These are phyloP conservation scores for Hippocampus mohnikei DNA, from an alignment of 2,113 vertebrate species.

Conservation along the genomic window DNA sequence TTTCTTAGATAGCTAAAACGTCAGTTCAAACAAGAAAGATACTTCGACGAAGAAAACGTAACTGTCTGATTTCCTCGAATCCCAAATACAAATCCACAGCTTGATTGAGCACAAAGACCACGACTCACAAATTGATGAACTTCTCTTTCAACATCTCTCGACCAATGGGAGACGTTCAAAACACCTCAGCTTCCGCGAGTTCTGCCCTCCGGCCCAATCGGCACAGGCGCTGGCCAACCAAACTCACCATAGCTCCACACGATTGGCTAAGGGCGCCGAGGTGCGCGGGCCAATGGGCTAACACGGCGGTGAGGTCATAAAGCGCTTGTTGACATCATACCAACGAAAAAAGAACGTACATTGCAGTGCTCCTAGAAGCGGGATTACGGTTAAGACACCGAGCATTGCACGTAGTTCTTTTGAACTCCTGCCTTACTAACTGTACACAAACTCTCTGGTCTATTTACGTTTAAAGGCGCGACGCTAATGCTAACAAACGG, in stretches of 20 bases:
- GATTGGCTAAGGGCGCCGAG: conserved; percentile 61
- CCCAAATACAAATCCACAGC: neutral
- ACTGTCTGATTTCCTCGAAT: neutral
- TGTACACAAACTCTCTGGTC: neutral
- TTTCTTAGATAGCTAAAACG: neutral
- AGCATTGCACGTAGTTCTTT: neutral
- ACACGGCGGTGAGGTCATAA: conserved; percentile 71
- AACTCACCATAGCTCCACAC: conserved; percentile 61
- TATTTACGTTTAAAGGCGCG: conserved; percentile 13
- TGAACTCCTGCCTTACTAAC: conserved; percentile 5
- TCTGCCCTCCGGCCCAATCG: conserved; percentile 60
- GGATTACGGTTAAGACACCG: conserved; percentile 41
- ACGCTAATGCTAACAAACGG: conserved; percentile 51
- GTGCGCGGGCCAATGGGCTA: conserved; percentile 71
- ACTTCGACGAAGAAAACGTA: neutral
- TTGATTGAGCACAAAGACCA: conserved; percentile 26
- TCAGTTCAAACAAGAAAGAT: neutral
- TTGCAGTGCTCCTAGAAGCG: conserved; percentile 54
- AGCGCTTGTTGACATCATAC: conserved; percentile 79
- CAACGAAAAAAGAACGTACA: conserved; percentile 67
- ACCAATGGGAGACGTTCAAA: conserved; percentile 55
- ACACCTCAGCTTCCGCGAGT: conserved; percentile 11
- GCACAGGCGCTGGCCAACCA: conserved; percentile 9
- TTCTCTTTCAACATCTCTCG: conserved; percentile 20
- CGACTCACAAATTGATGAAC: conserved; percentile 44